Evolutionary conservation across 2,113 vertebrate species (phyloP), one percentile per base, ranked within the genome.

Genomic region (Furnarius figulus): DNA sequence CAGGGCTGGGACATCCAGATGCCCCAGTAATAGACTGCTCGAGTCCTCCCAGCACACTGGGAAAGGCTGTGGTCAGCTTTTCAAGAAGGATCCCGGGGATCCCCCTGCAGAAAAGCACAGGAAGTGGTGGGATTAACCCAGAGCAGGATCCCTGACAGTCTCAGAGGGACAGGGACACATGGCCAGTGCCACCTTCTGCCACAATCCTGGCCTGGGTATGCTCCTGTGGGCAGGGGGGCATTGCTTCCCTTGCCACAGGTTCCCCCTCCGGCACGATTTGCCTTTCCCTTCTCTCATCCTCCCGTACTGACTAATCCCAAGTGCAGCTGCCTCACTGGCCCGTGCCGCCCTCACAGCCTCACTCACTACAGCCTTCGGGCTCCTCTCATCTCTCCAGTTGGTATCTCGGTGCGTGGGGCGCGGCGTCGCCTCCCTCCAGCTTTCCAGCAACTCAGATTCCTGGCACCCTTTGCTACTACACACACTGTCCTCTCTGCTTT

Each of bases 401-500:
- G 40, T 17, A 66, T 90, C 93, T 84, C 8, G 1, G 35, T 62
- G 89, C 71, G 70, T 90, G 84, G 84, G 81, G 84, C 1, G 8
- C 33, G 2, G 58, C 8, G 9, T 49, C 4, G 30, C 95, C 79
- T 91, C 74, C 87, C 78, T 52, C 21, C 3, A 0, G 39, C 61
- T 93, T 80, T 90, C 95, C 93, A 93, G 91, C 94, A 74, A 77
- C 91, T 80, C 46, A 1, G 31, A 77, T 85, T 85, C 47, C 85
- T 94, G 96, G 90, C 95, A 96, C 67, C 56, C 92, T 83, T 59
- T 3, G 5, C 61, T 95, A 88, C 95, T 93, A 96, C 93, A 88
- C 93, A 96, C 92, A 76, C 71, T 96, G 93, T 96, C 85, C 95
- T 87, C 95, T 88, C 75, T 14, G 92, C 91, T 89, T 93, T 94